Percentiles rank a stretch among this genome's conserved stretches.
These are phyloP conservation scores for Wasmannia auropunctata DNA, from an alignment of 1,140 invertebrate genomes.

Conservation along the genomic window DNA sequence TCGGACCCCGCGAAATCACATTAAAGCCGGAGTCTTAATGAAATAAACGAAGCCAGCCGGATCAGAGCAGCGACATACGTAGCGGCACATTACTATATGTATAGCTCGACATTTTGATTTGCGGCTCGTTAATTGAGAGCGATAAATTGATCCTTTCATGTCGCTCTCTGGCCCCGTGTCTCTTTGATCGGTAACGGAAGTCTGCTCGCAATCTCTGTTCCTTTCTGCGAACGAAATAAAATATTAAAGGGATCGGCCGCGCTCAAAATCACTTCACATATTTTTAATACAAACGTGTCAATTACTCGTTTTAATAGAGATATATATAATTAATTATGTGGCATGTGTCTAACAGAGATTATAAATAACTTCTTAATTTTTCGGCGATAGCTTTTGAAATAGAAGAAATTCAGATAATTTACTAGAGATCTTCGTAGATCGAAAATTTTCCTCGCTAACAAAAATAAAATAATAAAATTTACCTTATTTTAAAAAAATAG, in stretches of 20 bases:
- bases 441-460: too few relatives aligned
- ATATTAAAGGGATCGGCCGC: neutral
- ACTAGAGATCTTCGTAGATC: neutral
- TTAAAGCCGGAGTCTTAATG: constrained; percentile 39
- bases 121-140: constrained; percentile 54
- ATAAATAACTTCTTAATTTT: neutral
- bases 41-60: constrained; percentile 39
- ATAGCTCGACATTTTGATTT: constrained; percentile 44
- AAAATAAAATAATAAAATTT: too few relatives aligned
- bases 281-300: neutral
- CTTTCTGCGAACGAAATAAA: constrained; percentile 13
- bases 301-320: neutral
- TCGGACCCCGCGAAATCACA: constrained; percentile 18
- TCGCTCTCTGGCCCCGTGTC: neutral
- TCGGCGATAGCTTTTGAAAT: neutral
- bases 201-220: constrained; percentile 1
- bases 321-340: constrained; percentile 16
- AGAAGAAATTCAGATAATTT: neutral
- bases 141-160: constrained; percentile 66
- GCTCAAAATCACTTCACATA: neutral
- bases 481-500: neutral
- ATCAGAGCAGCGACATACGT: neutral
- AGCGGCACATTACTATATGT: neutral
- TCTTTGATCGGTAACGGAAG: constrained; percentile 55
- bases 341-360: neutral